These are phyloP conservation scores for Leptosomus discolor DNA, from an alignment of 2,113 vertebrate genomes.

Conservation along the genomic window DNA sequence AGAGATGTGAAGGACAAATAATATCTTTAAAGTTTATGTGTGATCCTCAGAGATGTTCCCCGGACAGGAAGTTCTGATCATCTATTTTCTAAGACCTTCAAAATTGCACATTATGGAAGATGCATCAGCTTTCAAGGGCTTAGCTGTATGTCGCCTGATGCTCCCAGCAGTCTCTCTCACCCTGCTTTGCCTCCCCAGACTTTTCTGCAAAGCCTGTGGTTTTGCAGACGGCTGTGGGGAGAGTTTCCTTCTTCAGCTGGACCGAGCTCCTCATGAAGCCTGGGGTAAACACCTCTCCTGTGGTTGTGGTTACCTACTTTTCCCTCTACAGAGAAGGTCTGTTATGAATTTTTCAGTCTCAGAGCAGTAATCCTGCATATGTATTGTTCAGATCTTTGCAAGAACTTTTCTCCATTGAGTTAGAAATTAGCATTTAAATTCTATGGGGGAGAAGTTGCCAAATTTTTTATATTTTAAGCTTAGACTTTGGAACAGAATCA, in stretches of 20 bases:
- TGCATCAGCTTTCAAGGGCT: neutral
- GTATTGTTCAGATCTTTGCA: neutral
- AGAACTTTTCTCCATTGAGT: conserved; percentile 15
- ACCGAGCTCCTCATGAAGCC: neutral
- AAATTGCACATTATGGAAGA: neutral
- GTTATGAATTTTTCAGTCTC: neutral
- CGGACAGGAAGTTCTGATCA: neutral
- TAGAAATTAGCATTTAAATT: conserved; percentile 52
- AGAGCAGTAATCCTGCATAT: neutral
- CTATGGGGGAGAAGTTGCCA: conserved; percentile 11
- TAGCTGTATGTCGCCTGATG: neutral
- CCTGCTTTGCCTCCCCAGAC: neutral
- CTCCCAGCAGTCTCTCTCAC: neutral
- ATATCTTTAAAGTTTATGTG: neutral
- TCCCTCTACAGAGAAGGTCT: neutral
- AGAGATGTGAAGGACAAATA: neutral
- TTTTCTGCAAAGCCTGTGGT: neutral
- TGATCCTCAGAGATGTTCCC: neutral
- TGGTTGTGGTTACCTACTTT: neutral
- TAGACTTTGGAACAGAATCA: conserved; percentile 21
- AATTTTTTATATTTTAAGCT: conserved; percentile 42
- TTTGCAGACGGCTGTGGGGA: neutral
- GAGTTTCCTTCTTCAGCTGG: neutral
- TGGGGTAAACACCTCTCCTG: neutral
- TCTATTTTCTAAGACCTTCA: neutral